Base-by-base conservation (phyloP, 2,797 vertebrate genomes). In the Alcedo quadribrachys region DNA sequence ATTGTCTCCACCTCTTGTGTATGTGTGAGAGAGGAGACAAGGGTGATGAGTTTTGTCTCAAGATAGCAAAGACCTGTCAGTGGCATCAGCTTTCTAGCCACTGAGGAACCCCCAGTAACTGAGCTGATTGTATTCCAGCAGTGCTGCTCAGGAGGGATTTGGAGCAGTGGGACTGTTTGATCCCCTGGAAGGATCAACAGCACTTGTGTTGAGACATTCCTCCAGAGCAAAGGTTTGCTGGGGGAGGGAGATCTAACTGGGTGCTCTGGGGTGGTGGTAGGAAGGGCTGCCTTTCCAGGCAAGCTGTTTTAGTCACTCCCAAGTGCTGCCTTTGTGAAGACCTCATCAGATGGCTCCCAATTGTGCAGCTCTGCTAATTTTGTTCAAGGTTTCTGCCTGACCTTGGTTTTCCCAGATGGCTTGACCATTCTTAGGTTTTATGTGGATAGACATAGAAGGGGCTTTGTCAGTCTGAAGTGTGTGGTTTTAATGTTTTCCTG, bases 401-500 rank as follows among this genome's bases (percentile, higher is more conserved):
- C 96, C 96, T 96, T 96, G 93, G 62, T 95, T 97, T 96, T 96
- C 96, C 96, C 96, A 93, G 88, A 53, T 96, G 96, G 88, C 90
- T 87, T 94, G 93, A 85, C 92, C 90, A 77, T 85, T 97, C 93
- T 95, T 91, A 7, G 7, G 27, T 85, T 93, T 95, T 80, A 87
- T 96, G 88, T 95, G 73, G 81, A 77, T 95, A 68, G 93, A 81
- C 95, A 96, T 93, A 97, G 96, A 96, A 95, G 89, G 79, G 85
- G 89, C 92, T 97, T 94, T 97, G 95, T 95, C 62, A 80, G 81
- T 28, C 94, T 70, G 70, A 22, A 22, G 69, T 45, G 63, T 70
- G 91, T 87, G 89, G 66, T 50, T 94, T 94, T 96, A 97, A 94
- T 97, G 96, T 94, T 96, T 97, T 96, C 96, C 96, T 97, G 95